Conservation (phyloP, 2,888 invertebrate genomes). For the Watsonalla binaria region DNA sequence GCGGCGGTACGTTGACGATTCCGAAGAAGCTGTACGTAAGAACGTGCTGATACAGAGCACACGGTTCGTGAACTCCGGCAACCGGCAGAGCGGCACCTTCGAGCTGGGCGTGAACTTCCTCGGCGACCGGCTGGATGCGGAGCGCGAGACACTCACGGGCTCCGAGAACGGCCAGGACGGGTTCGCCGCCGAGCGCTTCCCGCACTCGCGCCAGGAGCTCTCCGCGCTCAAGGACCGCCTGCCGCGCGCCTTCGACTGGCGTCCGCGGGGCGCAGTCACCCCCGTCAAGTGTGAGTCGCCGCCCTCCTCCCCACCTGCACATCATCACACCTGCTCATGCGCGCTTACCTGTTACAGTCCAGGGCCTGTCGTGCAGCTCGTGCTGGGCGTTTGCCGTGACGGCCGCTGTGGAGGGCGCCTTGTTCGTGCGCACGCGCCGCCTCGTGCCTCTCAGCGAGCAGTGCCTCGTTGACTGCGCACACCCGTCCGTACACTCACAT, state of each 20-base stretch:
- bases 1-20: slow-evolving; percentile 43
- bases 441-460: slow-evolving; percentile 60
- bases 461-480: slow-evolving; percentile 61
- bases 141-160: slow-evolving; percentile 40
- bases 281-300: slow-evolving; percentile 52
- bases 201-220: slow-evolving; percentile 35
- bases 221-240: slow-evolving; percentile 29
- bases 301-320: background rate
- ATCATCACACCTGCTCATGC: background rate
- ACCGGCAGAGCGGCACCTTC: slow-evolving; percentile 56
- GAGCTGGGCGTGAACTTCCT: slow-evolving; percentile 44
- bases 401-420: slow-evolving; percentile 66
- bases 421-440: slow-evolving; percentile 46
- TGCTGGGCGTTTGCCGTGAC: slow-evolving; percentile 70
- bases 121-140: slow-evolving; percentile 47
- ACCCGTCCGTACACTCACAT: slow-evolving; percentile 32
- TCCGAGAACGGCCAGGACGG: slow-evolving; percentile 20
- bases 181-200: slow-evolving; percentile 37
- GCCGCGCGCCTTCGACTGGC: slow-evolving; percentile 59
- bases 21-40: slow-evolving; percentile 58
- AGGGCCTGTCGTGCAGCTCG: slow-evolving; percentile 44
- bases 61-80: slow-evolving; percentile 50
- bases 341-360: slow-evolving; percentile 34
- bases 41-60: slow-evolving; percentile 43
- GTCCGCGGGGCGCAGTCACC: slow-evolving; percentile 54